Conservation (phyloP, 37 sponge, comb jelly and placozoan species). For the Bolinopsis microptera region DNA sequence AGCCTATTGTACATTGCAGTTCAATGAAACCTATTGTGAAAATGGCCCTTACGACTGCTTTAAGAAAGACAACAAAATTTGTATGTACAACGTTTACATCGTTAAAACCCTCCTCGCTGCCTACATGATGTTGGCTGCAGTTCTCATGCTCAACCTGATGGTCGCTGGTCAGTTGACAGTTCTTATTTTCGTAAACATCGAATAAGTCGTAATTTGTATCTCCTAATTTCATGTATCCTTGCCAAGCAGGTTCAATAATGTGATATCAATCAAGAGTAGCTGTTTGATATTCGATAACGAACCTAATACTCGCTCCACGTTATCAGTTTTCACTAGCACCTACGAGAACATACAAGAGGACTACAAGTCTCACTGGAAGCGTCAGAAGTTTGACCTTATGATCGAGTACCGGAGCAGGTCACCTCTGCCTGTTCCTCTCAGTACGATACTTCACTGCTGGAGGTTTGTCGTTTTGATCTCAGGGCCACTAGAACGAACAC, state of each 20-base stretch:
- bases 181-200: too few relatives aligned
- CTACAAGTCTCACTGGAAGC: neutral
- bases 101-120: neutral
- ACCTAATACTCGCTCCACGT: too few relatives aligned
- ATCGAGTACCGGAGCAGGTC: constrained; percentile 5
- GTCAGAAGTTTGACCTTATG: constrained; percentile 44
- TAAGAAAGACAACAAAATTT: neutral
- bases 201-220: too few relatives aligned
- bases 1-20: neutral
- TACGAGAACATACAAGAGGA: neutral
- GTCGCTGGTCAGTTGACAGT: neutral
- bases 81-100: neutral
- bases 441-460: neutral
- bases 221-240: too few relatives aligned
- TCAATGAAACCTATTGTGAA: neutral
- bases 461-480: neutral
- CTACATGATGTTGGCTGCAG: constrained; percentile 50
- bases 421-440: constrained; percentile 22
- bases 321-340: constrained; percentile 22
- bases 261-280: too few relatives aligned
- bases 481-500: too few relatives aligned
- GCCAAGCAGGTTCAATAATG: too few relatives aligned
- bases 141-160: constrained; percentile 26
- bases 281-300: too few relatives aligned
- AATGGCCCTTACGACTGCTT: neutral